Conservation (phyloP, 2,113 vertebrate genomes). For the Petaurus breviceps region DNA sequence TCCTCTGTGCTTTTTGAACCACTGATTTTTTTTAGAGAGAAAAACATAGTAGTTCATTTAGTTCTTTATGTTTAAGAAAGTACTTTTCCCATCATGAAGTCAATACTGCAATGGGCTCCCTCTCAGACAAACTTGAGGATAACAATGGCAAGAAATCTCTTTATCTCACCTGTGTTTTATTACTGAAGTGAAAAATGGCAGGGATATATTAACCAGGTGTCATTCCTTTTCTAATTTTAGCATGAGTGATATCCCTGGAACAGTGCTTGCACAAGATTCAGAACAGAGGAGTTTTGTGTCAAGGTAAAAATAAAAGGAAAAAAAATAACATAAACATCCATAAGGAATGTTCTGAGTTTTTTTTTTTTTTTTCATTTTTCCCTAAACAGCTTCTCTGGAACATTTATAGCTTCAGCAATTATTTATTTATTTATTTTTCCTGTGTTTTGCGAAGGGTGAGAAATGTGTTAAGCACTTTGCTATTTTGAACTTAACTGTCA, state of each 20-base stretch:
- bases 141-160: conserved; percentile 64
- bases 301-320: conserved; percentile 9
- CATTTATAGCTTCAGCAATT: conserved; percentile 42
- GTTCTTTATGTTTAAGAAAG: not conserved
- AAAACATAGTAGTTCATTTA: conserved; percentile 15
- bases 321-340: conserved; percentile 22
- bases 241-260: conserved; percentile 70
- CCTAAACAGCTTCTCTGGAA: conserved; percentile 70
- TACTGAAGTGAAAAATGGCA: conserved; percentile 72
- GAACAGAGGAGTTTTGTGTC: conserved; percentile 57
- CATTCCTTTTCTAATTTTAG: conserved; percentile 67
- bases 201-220: conserved; percentile 72
- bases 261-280: conserved; percentile 72
- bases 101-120: conserved; percentile 70
- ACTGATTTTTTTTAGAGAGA: conserved; percentile 24
- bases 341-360: conserved; percentile 73
- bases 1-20: not conserved
- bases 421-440: conserved; percentile 48
- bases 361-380: conserved; percentile 66
- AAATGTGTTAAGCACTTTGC: conserved; percentile 44
- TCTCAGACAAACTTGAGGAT: conserved; percentile 64
- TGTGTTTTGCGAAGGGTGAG: conserved; percentile 70
- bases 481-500: conserved; percentile 18
- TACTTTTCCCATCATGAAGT: conserved; percentile 71
- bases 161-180: conserved; percentile 67